A percentile compares a stretch with the other conserved stretches of the same genome.
Conservation (phyloP, 1,140 invertebrate genomes). For the Helicoverpa armigera region DNA sequence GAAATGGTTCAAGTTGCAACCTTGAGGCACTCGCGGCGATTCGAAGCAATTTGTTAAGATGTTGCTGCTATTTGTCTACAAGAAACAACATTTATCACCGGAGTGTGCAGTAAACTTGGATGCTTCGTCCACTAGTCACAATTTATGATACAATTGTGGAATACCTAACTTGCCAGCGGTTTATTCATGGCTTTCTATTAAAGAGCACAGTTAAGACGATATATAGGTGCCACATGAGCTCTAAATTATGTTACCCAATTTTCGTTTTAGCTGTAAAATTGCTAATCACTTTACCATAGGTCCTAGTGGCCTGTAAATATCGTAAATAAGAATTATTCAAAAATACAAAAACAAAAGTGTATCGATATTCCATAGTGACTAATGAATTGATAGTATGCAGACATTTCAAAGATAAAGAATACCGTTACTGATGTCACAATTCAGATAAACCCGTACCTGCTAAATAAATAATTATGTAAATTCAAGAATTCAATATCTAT, state of each 20-base stretch:
- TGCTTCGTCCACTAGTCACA: slow-evolving; percentile 55
- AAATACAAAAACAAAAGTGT: slow-evolving; percentile 11
- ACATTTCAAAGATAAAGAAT: slow-evolving; percentile 15
- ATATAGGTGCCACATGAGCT: background rate
- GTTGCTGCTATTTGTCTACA: slow-evolving; percentile 75
- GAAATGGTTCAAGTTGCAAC: slow-evolving; percentile 62
- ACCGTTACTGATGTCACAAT: slow-evolving; percentile 31
- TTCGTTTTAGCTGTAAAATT: no score
- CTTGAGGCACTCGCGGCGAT: slow-evolving; percentile 57
- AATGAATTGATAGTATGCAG: slow-evolving; percentile 16
- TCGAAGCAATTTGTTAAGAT: slow-evolving; percentile 69
- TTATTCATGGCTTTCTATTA: slow-evolving; percentile 52
- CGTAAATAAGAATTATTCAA: background rate
- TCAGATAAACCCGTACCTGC: slow-evolving; percentile 16
- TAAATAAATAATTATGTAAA: slow-evolving; percentile 52
- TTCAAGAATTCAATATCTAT: slow-evolving; percentile 53
- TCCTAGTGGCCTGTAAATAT: no score
- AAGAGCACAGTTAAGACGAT: slow-evolving; percentile 27
- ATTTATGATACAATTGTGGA: slow-evolving; percentile 68
- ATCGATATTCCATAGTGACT: slow-evolving; percentile 1
- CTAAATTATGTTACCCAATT: no score
- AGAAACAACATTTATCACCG: slow-evolving; percentile 69
- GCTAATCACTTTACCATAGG: no score
- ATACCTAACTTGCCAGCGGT: slow-evolving; percentile 56
- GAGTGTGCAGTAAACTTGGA: slow-evolving; percentile 54